Conservation (phyloP, 2,888 invertebrate species). For the Orthosia incerta region DNA sequence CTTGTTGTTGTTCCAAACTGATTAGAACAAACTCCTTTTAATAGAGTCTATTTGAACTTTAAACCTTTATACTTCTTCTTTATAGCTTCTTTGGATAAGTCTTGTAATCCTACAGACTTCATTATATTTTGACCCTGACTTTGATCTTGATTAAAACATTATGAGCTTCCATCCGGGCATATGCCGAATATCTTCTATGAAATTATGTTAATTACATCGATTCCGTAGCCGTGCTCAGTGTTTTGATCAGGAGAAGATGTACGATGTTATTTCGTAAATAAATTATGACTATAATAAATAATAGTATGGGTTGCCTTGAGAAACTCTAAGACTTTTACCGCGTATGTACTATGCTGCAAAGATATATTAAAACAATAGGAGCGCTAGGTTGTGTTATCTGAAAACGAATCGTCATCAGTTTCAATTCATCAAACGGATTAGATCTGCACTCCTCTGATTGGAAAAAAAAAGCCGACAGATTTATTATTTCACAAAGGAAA, state of each 20-base stretch:
- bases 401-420: background rate
- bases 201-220: slow-evolving; percentile 56
- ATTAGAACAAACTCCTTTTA: slow-evolving; percentile 18
- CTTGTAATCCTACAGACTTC: slow-evolving; percentile 13
- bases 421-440: slow-evolving; percentile 1
- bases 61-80: background rate
- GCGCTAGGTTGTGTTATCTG: background rate
- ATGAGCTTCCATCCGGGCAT: slow-evolving; percentile 19
- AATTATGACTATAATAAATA: background rate
- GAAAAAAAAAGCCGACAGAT: slow-evolving; percentile 5
- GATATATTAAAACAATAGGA: background rate
- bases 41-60: background rate
- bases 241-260: slow-evolving; percentile 20
- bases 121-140: slow-evolving; percentile 49
- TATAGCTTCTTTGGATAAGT: background rate
- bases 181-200: slow-evolving; percentile 46
- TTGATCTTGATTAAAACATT: slow-evolving; percentile 55
- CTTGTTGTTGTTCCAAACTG: slow-evolving; percentile 21
- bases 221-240: slow-evolving; percentile 26
- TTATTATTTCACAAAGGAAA: slow-evolving; percentile 8
- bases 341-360: background rate
- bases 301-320: background rate
- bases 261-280: slow-evolving; percentile 22
- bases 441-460: slow-evolving; percentile 15
- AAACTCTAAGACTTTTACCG: background rate